A percentile compares a stretch with the other conserved stretches of the same genome.
phyloP scores from a whole-genome alignment of 2,888 invertebrate species.

The Elegia similella region DNA sequence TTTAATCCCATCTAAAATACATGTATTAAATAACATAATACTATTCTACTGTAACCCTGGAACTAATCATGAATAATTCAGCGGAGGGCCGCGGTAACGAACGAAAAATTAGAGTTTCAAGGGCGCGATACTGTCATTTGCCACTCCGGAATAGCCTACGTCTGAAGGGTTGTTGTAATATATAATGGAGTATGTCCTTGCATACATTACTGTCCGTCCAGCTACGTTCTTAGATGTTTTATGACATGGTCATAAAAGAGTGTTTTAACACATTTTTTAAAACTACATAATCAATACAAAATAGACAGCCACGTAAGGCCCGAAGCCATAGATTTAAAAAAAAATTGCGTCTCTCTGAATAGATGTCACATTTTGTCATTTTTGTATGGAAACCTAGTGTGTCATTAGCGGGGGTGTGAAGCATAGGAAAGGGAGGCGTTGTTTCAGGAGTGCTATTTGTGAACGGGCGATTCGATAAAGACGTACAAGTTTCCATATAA shows the following conservation, averaged over 20 bases:
- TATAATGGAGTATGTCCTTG: not conserved
- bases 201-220: not conserved
- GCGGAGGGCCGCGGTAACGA: constrained; percentile 44
- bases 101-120: constrained; percentile 48
- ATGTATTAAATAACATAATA: not conserved
- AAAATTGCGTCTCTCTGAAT: too few relatives aligned
- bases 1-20: not conserved
- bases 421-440: too few relatives aligned
- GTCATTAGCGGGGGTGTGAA: too few relatives aligned
- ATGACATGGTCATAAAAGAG: not conserved
- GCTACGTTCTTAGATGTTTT: not conserved
- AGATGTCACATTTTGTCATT: too few relatives aligned
- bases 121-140: constrained; percentile 31
- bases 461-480: too few relatives aligned
- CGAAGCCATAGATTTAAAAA: too few relatives aligned
- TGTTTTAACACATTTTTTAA: not conserved
- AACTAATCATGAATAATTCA: constrained; percentile 40
- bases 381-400: too few relatives aligned
- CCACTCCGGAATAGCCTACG: not conserved
- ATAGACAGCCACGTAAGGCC: too few relatives aligned
- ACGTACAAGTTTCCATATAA: too few relatives aligned
- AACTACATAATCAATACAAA: too few relatives aligned
- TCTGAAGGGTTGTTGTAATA: not conserved
- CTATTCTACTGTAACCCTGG: too few relatives aligned
- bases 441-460: too few relatives aligned